phyloP scores from a whole-genome alignment of 1,140 invertebrate species.

The Popillia japonica region DNA sequence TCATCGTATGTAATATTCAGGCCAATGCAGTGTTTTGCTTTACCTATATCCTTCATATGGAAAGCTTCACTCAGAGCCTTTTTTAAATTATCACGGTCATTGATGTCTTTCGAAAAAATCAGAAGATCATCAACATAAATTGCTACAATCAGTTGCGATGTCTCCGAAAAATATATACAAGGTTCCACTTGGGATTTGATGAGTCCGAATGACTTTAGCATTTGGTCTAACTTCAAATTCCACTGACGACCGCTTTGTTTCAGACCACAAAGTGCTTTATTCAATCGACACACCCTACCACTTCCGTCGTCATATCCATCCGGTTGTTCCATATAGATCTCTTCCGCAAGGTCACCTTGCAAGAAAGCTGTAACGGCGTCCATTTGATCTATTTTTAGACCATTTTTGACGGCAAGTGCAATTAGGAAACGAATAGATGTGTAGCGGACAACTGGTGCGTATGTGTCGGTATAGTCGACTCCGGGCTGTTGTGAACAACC shows the following conservation, averaged over 20 bases:
- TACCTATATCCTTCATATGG: constrained; percentile 6
- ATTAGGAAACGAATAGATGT: constrained; percentile 45
- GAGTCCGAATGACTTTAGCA: not conserved
- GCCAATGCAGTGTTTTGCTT: not conserved
- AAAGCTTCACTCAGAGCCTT: not conserved
- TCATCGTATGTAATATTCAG: constrained; percentile 13
- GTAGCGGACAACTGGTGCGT: constrained; percentile 54
- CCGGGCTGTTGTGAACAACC: constrained; percentile 54
- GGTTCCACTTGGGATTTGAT: not conserved
- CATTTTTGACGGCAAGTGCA: constrained; percentile 44
- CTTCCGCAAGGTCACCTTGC: constrained; percentile 42
- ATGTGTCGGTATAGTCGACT: constrained; percentile 57
- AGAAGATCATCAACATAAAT: constrained; percentile 4
- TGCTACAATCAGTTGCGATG: not conserved
- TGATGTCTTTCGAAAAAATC: not conserved
- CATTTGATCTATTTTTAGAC: constrained; percentile 49
- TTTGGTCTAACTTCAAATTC: constrained; percentile 34
- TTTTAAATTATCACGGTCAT: not conserved
- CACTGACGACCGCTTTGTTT: constrained; percentile 54
- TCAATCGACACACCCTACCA: constrained; percentile 36
- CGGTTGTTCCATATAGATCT: constrained; percentile 38
- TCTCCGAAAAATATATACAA: not conserved
- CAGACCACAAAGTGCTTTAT: constrained; percentile 57
- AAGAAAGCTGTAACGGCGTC: constrained; percentile 49
- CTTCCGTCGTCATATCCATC: constrained; percentile 19